These are phyloP conservation scores for Ceramica pisi DNA, from an alignment of 2,888 invertebrate species.

Conservation along the genomic window DNA sequence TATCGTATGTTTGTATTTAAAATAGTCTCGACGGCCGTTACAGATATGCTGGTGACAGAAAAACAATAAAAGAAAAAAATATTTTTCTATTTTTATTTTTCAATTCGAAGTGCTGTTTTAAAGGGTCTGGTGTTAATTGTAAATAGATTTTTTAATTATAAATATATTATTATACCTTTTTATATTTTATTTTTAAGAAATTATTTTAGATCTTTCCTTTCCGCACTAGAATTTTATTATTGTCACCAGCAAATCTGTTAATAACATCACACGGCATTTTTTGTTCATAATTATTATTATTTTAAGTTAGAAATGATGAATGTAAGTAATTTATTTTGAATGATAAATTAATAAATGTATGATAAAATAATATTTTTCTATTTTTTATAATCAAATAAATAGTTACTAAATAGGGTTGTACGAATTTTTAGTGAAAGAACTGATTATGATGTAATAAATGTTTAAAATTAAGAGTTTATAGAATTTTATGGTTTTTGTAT, in stretches of 20 bases:
- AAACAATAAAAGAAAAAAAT: conserved; percentile 14
- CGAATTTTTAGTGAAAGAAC: conserved; percentile 75
- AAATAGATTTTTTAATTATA: conserved; percentile 21
- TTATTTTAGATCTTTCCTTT: conserved; percentile 24
- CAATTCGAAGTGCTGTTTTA: conserved; percentile 23
- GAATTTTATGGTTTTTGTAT: conserved; percentile 69
- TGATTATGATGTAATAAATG: conserved; percentile 73
- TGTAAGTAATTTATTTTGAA: conserved; percentile 76
- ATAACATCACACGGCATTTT: conserved; percentile 20
- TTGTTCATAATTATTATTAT: conserved; percentile 27
- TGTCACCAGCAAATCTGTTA: conserved; percentile 22
- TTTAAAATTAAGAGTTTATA: conserved; percentile 64
- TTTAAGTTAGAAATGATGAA: conserved; percentile 63
- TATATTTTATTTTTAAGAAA: conserved; percentile 46
- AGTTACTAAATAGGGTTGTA: conserved; percentile 62
- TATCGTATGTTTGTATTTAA: conserved; percentile 36
- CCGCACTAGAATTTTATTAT: conserved; percentile 11
- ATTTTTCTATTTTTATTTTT: background rate
- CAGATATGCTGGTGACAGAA: conserved; percentile 15
- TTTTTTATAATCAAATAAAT: conserved; percentile 52
- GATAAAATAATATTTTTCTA: conserved; percentile 43
- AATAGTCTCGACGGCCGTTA: conserved; percentile 37
- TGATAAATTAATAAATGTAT: conserved; percentile 48
- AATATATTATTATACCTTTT: conserved; percentile 34
- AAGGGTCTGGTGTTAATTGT: conserved; percentile 33